A percentile compares a stretch with the other conserved stretches of the same genome.
Evolutionary conservation across 2,888 invertebrate genomes (phyloP).

Genomic region (Dicyrtomina minuta): DNA sequence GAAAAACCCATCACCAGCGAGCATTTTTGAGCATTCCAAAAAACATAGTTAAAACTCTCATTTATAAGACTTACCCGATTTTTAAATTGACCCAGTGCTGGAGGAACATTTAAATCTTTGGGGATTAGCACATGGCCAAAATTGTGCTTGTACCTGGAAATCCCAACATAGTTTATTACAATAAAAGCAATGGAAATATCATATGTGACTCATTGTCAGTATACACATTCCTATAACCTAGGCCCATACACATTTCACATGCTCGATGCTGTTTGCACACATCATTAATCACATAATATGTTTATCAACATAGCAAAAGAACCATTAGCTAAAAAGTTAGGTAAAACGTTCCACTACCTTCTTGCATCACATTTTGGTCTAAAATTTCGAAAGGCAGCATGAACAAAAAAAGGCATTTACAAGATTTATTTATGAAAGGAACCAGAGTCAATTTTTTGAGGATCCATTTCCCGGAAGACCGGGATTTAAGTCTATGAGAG

Average conservation of each 20-base stretch:
- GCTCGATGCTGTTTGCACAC: not conserved
- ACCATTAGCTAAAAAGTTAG: not conserved
- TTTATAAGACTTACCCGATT: conserved; percentile 83
- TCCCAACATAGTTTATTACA: not conserved
- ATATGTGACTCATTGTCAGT: not conserved
- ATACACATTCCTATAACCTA: not conserved
- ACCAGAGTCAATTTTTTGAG: no score
- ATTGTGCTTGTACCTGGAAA: conserved; percentile 73
- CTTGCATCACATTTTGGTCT: conserved; percentile 11
- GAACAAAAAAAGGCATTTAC: not conserved
- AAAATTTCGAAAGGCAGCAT: not conserved
- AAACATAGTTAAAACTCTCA: not conserved
- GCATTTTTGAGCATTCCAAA: not conserved
- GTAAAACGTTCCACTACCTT: not conserved
- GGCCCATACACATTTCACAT: not conserved
- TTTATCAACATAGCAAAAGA: no score
- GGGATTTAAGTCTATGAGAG: no score
- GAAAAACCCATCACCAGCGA: no score
- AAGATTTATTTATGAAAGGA: no score
- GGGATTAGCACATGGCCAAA: conserved; percentile 88
- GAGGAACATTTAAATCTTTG: conserved; percentile 78
- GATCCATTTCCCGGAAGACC: no score
- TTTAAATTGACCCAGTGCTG: conserved; percentile 85
- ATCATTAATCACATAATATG: no score
- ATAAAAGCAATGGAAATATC: not conserved